These are phyloP conservation scores for Cisticola juncidis DNA, from an alignment of 2,113 vertebrate genomes.

Conservation along the genomic window DNA sequence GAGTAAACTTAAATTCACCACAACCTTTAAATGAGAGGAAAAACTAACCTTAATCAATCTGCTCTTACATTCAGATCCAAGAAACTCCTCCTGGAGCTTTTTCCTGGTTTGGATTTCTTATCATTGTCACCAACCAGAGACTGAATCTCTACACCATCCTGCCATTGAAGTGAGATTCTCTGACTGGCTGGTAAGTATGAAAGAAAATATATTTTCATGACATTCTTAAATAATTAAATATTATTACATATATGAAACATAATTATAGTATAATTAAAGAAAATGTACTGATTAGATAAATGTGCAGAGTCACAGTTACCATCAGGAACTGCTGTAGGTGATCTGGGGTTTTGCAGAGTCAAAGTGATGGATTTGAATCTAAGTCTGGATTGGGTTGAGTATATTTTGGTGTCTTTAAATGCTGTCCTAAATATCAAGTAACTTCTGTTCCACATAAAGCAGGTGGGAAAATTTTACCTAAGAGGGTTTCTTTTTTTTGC, in stretches of 20 bases:
- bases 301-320: rapidly evolving
- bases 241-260: neutral
- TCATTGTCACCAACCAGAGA: rapidly evolving
- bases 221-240: neutral
- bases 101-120: neutral
- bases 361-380: neutral
- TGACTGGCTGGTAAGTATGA: neutral
- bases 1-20: neutral
- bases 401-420: neutral
- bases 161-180: neutral
- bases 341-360: neutral
- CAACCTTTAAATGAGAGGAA: neutral
- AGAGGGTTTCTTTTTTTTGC: neutral
- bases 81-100: neutral
- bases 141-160: neutral
- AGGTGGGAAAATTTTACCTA: neutral
- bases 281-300: neutral
- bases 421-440: neutral
- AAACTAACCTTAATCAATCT: neutral
- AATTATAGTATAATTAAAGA: neutral
- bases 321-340: neutral
- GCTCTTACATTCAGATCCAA: neutral
- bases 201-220: neutral
- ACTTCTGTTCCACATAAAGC: rapidly evolving
- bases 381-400: neutral